These are phyloP conservation scores for Fragum fragum DNA, from an alignment of 2,888 invertebrate species.

Conservation along the genomic window DNA sequence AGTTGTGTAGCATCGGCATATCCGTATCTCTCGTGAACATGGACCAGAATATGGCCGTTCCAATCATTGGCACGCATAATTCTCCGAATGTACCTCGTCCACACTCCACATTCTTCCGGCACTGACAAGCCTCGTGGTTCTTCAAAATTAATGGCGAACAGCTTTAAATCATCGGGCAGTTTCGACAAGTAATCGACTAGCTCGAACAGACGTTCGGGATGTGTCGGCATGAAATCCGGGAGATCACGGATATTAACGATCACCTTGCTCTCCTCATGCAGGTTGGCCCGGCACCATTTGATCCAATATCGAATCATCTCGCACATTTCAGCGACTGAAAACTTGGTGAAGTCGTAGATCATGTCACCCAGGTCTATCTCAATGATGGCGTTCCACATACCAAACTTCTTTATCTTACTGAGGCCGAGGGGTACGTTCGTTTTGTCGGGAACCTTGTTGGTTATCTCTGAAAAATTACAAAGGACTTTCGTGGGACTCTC, in stretches of 20 bases:
- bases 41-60: constrained; percentile 46
- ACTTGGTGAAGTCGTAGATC: constrained; percentile 5
- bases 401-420: neutral
- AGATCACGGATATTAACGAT: constrained; percentile 40
- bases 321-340: constrained; percentile 15
- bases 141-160: constrained; percentile 40
- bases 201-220: constrained; percentile 17
- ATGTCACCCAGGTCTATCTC: constrained; percentile 13
- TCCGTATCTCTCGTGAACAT: constrained; percentile 24
- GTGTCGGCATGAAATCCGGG: constrained; percentile 41
- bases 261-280: constrained; percentile 20
- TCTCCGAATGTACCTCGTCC: constrained; percentile 33
- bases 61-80: constrained; percentile 36
- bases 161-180: neutral
- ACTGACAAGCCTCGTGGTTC: constrained; percentile 32
- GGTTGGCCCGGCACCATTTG: constrained; percentile 22
- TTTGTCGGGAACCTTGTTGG: neutral
- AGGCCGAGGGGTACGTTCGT: neutral
- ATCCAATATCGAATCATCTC: constrained; percentile 15
- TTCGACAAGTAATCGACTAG: constrained; percentile 9
- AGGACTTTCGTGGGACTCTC: no score
- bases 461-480: constrained; percentile 9
- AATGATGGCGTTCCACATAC: neutral
- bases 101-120: neutral
- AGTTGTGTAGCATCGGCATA: constrained; percentile 29